Base-by-base conservation (phyloP, 2,113 vertebrate species). In the Aspiorhynchus laticeps region DNA sequence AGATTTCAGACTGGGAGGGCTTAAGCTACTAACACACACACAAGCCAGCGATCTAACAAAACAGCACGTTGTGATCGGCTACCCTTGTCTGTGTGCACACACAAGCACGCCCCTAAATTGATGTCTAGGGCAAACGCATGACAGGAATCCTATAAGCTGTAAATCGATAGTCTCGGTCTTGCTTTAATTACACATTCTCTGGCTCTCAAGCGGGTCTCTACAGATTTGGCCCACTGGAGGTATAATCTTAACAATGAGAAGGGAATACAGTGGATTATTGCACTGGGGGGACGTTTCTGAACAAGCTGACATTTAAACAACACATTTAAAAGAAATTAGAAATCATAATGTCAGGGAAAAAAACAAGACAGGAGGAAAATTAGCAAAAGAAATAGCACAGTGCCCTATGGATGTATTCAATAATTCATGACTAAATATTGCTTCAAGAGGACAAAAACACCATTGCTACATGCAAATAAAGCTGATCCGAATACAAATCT, bases 101-200 rank as follows among this genome's bases (percentile, higher is more conserved):
- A 83, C 24, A 87, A 75, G 78, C 85, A 83, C 51, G 63, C 31
- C 38, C 51, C 43, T 59, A 85, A 77, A 76, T 75, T 86, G 46
- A 84, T 77, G 73, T 80, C 69, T 53, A 69, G 59, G 75, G 75
- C 76, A 81, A 77, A 80, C 56, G 77, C 85, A 82, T 85, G 85
- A 87, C 83, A 87, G 85, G 33, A 88, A 88, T 88, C 79, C 87
- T 87, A 87, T 87, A 87, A 43, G 63, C 51, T 74, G 26, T 81
- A 59, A 87, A 86, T 90, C 87, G 85, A 88, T 88, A 85, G 61
- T 41, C 85, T 88, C 48, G 73, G 78, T 76, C 83, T 83, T 80
- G 85, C 87, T 87, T 90, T 88, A 90, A 88, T 90, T 85, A 88
- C 88, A 85, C 81, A 85, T 88, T 67, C 85, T 85, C 85, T 74